These are phyloP conservation scores for Ceratina calcarata DNA, from an alignment of 1,140 invertebrate genomes.

Conservation along the genomic window DNA sequence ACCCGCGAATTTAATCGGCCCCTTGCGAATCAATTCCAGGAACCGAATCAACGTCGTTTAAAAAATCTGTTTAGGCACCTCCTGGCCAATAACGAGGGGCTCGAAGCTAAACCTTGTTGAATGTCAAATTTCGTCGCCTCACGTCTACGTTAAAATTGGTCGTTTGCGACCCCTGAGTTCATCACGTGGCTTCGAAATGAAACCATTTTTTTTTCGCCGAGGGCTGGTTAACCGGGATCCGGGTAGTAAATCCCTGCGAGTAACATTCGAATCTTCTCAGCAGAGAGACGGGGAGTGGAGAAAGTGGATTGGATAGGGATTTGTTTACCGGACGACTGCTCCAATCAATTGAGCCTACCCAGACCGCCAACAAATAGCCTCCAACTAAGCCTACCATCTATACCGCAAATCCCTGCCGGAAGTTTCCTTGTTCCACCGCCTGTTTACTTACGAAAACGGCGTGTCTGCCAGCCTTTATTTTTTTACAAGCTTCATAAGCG, in stretches of 20 bases:
- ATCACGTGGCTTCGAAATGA: neutral
- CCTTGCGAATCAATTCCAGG: constrained; percentile 24
- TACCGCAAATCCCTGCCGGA: neutral
- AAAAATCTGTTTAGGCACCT: constrained; percentile 5
- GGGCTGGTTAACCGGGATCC: too few relatives aligned
- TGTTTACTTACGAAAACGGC: constrained; percentile 5
- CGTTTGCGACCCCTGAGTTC: neutral
- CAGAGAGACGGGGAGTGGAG: neutral
- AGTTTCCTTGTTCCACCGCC: constrained; percentile 7
- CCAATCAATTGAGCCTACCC: constrained; percentile 16
- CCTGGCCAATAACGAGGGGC: neutral
- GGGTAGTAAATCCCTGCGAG: neutral
- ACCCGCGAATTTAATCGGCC: neutral
- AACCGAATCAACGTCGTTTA: neutral
- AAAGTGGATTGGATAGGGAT: constrained; percentile 2
- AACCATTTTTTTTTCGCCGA: neutral
- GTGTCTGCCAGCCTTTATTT: neutral
- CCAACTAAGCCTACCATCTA: constrained; percentile 6
- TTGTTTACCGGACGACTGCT: constrained; percentile 10
- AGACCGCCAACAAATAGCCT: constrained; percentile 19
- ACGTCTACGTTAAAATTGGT: constrained; percentile 13
- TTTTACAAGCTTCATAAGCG: neutral
- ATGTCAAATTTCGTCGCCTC: neutral
- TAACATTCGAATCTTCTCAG: neutral
- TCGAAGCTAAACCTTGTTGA: neutral